Evolutionary conservation across 2,113 vertebrate genomes (phyloP).

Genomic region (Rhinoptilus africanus): DNA sequence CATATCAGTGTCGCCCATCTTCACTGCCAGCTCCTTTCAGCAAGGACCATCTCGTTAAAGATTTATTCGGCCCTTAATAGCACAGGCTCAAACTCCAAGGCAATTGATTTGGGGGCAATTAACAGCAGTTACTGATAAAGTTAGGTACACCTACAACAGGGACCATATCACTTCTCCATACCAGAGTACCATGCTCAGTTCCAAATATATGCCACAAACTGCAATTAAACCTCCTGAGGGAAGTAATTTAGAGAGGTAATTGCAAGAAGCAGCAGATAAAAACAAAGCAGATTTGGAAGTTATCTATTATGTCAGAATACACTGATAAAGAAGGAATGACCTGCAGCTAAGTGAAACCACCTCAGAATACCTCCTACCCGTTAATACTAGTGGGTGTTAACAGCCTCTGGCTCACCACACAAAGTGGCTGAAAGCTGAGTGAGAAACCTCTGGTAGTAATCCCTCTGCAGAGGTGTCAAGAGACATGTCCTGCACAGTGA

Average conservation of each 20-base stretch:
- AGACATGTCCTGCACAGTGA: rapidly evolving
- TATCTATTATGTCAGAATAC: neutral
- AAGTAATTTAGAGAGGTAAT: neutral
- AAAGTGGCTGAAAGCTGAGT: neutral
- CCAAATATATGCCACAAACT: neutral
- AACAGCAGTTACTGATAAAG: neutral
- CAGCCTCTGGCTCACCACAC: neutral
- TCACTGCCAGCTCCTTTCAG: neutral
- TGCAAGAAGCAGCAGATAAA: neutral
- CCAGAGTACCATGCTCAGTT: neutral
- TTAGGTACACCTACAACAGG: neutral
- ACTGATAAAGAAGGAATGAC: neutral
- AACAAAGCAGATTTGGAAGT: neutral
- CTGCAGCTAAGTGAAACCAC: neutral
- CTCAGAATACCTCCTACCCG: neutral
- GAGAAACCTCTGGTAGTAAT: neutral
- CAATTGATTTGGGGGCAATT: neutral
- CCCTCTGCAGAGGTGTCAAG: neutral
- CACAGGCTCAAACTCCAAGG: neutral
- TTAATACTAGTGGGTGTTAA: neutral
- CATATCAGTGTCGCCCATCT: neutral
- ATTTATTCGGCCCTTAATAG: neutral
- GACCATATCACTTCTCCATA: neutral
- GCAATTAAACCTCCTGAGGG: neutral
- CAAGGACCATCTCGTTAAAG: neutral